Conservation (phyloP, 2,888 invertebrate species). For the Taenaris catops region DNA sequence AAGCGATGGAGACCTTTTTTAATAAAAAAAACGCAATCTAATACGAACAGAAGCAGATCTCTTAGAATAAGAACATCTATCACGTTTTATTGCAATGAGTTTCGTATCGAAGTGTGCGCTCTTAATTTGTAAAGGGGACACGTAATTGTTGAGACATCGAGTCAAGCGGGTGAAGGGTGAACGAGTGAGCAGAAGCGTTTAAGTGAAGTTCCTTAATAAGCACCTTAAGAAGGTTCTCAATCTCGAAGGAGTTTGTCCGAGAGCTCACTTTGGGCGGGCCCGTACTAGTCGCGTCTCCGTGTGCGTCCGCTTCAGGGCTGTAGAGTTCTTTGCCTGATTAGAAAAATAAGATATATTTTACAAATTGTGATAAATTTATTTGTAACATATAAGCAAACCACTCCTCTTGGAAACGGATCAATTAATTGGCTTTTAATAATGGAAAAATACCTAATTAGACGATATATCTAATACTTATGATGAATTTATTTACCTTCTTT, state of each 20-base stretch:
- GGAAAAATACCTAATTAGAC: too few relatives aligned
- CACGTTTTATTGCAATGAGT: too few relatives aligned
- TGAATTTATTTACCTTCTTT: too few relatives aligned
- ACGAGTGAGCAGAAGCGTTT: constrained; percentile 29
- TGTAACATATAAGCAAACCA: too few relatives aligned
- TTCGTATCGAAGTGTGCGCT: constrained; percentile 19
- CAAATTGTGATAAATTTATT: too few relatives aligned
- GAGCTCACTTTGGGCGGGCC: constrained; percentile 84
- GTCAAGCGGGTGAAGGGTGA: constrained; percentile 29
- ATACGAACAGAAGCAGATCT: too few relatives aligned
- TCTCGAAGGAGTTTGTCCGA: constrained; percentile 95
- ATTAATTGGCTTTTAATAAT: too few relatives aligned
- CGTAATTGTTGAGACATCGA: constrained; percentile 24
- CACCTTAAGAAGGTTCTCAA: constrained; percentile 95
- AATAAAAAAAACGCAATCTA: too few relatives aligned
- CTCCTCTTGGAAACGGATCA: too few relatives aligned
- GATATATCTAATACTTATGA: too few relatives aligned
- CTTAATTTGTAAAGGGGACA: constrained; percentile 22
- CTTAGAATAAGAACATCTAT: too few relatives aligned
- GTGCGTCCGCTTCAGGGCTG: constrained; percentile 79
- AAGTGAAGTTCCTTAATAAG: constrained; percentile 27
- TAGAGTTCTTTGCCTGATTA: constrained; percentile 86
- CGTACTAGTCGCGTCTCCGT: constrained; percentile 48
- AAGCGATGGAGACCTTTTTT: too few relatives aligned
- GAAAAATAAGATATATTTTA: neutral